A percentile compares a stretch with the other conserved stretches of the same genome.
Conservation (phyloP, 2,888 invertebrate species). For the Gnatocerus cornutus region DNA sequence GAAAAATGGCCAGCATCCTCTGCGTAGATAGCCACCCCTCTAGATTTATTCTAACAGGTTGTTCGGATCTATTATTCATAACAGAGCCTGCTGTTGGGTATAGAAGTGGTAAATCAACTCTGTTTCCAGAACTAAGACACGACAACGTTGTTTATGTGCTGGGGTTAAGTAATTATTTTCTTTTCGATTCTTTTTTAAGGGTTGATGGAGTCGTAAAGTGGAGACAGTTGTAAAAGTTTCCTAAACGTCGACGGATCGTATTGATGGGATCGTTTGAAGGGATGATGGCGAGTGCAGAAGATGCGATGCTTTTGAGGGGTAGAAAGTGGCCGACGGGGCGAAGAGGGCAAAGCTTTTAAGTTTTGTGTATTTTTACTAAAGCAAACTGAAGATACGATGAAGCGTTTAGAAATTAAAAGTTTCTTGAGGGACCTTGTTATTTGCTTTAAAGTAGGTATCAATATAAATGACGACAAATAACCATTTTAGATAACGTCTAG, state of each 20-base stretch:
- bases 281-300: slow-evolving; percentile 10
- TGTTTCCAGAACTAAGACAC: slow-evolving; percentile 14
- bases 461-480: neutral
- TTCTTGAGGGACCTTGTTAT: neutral
- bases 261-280: slow-evolving; percentile 14
- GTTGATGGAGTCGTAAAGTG: slow-evolving; percentile 20
- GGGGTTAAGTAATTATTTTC: slow-evolving; percentile 40
- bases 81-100: slow-evolving; percentile 46
- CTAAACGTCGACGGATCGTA: slow-evolving; percentile 17
- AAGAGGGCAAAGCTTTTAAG: slow-evolving; percentile 2
- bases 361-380: slow-evolving; percentile 13
- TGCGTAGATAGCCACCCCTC: slow-evolving; percentile 36
- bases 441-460: neutral
- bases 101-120: slow-evolving; percentile 50
- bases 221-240: slow-evolving; percentile 26
- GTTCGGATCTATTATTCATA: slow-evolving; percentile 56
- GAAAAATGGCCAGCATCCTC: slow-evolving; percentile 41
- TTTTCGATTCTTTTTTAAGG: slow-evolving; percentile 18
- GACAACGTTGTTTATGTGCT: slow-evolving; percentile 29
- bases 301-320: slow-evolving; percentile 6
- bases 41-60: slow-evolving; percentile 56
- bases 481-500: too few species aligned
- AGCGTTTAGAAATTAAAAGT: neutral
- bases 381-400: neutral
- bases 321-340: slow-evolving; percentile 10